Evolutionary conservation across 2,797 vertebrate genomes (phyloP), one percentile per base, ranked within the genome.

Genomic region (Momotus momota): DNA sequence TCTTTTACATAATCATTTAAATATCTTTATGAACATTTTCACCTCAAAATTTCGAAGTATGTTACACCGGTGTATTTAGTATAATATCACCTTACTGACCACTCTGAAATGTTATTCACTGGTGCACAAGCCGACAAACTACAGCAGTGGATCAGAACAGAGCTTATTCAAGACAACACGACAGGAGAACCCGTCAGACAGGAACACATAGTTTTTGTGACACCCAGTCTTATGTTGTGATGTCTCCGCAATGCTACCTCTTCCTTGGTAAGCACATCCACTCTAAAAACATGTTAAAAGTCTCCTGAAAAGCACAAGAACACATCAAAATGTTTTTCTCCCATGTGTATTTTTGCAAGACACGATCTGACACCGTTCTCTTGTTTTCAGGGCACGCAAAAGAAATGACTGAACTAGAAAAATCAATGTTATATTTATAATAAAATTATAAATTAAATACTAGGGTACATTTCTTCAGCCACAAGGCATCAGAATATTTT

Each of bases 141-240:
- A 23, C 41, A 64, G 82, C 27, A 64, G 45, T 2, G 48, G 25
- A 33, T 27, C 19, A 6, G 13, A 41, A 16, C 0, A 3, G 60
- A 33, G 18, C 18, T 72, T 1, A 18, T 15, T n/a, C 51, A 80
- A 51, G 67, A 11, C 25, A 60, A 13, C 7, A 1, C 0, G 14
- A 25, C 52, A 61, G 66, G 21, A 71, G 62, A 78, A 62, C 69
- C 67, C 27, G 64, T 26, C 67, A 51, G 81, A n/a, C 67, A 49
- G 58, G 80, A 74, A 45, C 2, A 62, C 81, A 48, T 21, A 1
- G 38, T 9, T 8, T 40, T 22, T n/a, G 85, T 4, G 29, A 73
- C 14, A n/a, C 16, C 31, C 67, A 10, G 2, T 11, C 70, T 45
- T 2, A 5, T 2, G 38, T 20, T 27, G 0, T 2, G 11, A 17